phyloP scores from a whole-genome alignment of 1,140 invertebrate species.

The Cotesia vestalis region DNA sequence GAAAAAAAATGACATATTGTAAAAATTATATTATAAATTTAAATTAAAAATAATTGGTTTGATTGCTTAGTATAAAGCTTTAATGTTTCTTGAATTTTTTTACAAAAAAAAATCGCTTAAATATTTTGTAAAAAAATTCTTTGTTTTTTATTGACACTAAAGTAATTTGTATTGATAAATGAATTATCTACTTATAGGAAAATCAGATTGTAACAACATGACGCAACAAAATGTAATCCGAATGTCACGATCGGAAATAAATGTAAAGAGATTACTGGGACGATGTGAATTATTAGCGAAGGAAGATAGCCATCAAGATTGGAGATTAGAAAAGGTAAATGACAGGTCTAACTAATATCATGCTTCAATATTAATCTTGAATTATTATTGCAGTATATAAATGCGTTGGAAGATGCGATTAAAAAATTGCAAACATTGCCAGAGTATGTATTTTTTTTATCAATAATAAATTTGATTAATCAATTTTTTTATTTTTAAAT shows the following conservation, averaged over 20 bases:
- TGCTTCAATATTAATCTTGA: neutral
- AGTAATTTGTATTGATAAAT: no score
- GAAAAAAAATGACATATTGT: no score
- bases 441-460: conserved; percentile 62
- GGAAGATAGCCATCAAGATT: conserved; percentile 72
- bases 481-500: neutral
- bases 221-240: neutral
- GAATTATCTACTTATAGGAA: neutral
- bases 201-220: conserved; percentile 9
- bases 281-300: conserved; percentile 80
- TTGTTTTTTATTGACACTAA: no score
- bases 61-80: no score
- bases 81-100: no score
- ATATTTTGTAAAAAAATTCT: no score
- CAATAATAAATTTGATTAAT: conserved; percentile 27
- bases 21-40: no score
- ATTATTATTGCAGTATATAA: conserved; percentile 68
- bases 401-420: conserved; percentile 75
- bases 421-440: conserved; percentile 70
- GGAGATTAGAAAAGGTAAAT: conserved; percentile 72
- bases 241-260: conserved; percentile 75
- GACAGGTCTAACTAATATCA: neutral
- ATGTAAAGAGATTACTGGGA: conserved; percentile 72
- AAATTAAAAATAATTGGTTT: no score
- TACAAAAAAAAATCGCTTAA: no score